Conservation (phyloP, 2,113 vertebrate genomes). For the Tupaia tana region DNA sequence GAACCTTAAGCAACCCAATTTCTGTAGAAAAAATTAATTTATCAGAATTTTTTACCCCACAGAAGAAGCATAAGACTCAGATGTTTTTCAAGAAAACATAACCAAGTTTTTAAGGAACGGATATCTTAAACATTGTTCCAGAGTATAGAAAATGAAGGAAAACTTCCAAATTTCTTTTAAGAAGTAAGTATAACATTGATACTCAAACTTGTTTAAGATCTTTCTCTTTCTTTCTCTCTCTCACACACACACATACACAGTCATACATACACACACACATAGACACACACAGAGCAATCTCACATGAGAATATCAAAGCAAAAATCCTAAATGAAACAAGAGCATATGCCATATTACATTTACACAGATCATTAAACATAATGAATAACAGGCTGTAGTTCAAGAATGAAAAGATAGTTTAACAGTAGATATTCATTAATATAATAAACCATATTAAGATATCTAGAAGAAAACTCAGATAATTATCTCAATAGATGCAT, state of each 20-base stretch:
- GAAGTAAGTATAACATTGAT: not conserved
- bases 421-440: not conserved
- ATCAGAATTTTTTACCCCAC: slow-evolving; percentile 9
- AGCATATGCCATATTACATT: not conserved
- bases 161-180: not conserved
- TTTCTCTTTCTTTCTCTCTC: no score
- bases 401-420: not conserved
- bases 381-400: not conserved
- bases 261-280: not conserved
- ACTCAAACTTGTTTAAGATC: not conserved
- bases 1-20: slow-evolving; percentile 26
- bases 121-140: slow-evolving; percentile 9
- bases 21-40: not conserved
- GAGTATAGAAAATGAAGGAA: not conserved
- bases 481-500: not conserved
- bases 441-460: not conserved
- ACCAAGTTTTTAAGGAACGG: not conserved
- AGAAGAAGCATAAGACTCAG: not conserved
- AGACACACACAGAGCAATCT: not conserved
- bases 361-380: not conserved
- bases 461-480: not conserved
- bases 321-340: not conserved
- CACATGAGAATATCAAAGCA: not conserved
- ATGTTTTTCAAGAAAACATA: slow-evolving; percentile 13
- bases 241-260: not conserved